Evolutionary conservation across 2,113 vertebrate species (phyloP).

Genomic region (Heloderma charlesbogerti): DNA sequence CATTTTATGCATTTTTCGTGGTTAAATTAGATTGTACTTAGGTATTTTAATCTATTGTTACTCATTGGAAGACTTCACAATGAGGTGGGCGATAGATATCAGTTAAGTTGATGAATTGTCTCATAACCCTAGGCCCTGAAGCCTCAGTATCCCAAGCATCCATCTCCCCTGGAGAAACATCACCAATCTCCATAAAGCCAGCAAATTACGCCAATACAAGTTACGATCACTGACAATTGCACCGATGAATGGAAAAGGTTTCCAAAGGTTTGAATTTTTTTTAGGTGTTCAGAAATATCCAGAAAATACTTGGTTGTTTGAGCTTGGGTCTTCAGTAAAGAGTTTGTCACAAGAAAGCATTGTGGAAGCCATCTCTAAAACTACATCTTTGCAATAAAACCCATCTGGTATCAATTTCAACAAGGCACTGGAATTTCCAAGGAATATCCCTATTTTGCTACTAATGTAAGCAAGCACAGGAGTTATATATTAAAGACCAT

Average conservation of each 20-base stretch:
- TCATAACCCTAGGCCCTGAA: constrained; percentile 13
- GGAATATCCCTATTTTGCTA: background rate
- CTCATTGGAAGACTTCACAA: background rate
- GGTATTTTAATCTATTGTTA: background rate
- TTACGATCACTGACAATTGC: constrained; percentile 59
- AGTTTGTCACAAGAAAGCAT: constrained; percentile 16
- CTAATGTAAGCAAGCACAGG: background rate
- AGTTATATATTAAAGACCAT: background rate
- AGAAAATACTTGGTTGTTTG: constrained; percentile 48
- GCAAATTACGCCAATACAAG: constrained; percentile 44
- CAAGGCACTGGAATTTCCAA: background rate
- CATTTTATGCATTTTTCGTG: background rate
- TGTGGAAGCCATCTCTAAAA: constrained; percentile 25
- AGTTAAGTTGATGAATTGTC: background rate
- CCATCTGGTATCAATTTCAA: constrained; percentile 13
- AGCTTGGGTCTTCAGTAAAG: constrained; percentile 43
- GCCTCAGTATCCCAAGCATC: background rate
- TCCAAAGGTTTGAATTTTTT: constrained; percentile 45
- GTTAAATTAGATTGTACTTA: background rate
- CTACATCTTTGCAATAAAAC: background rate
- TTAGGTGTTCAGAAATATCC: constrained; percentile 33
- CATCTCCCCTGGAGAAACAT: constrained; percentile 38
- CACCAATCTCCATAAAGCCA: constrained; percentile 57
- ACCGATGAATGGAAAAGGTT: constrained; percentile 56
- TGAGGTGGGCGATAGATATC: background rate